Evolutionary conservation across 2,888 invertebrate species (phyloP).

Genomic region (Agelastica alni): DNA sequence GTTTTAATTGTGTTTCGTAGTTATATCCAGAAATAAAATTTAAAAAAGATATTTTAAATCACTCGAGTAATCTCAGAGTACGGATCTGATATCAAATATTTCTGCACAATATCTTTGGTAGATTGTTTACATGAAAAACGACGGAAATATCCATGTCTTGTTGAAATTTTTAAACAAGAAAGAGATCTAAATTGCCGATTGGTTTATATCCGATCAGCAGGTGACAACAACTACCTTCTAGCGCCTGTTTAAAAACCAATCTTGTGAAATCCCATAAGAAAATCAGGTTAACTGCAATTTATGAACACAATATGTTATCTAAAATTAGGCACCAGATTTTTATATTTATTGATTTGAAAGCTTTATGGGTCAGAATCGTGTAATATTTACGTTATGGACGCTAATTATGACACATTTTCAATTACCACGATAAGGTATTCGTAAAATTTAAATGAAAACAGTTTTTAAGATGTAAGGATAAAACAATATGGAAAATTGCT

Average conservation of each 20-base stretch:
- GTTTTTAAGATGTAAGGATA: too few species aligned
- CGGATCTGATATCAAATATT: background rate
- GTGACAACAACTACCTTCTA: slow-evolving; percentile 9
- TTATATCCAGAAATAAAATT: too few species aligned
- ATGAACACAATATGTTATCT: slow-evolving; percentile 3
- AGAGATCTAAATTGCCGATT: slow-evolving; percentile 9
- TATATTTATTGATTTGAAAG: too few species aligned
- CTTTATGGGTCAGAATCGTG: too few species aligned
- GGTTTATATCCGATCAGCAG: slow-evolving; percentile 18
- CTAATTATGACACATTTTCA: too few species aligned
- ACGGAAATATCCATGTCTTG: slow-evolving; percentile 10
- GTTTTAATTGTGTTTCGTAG: too few species aligned
- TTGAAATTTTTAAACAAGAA: slow-evolving; percentile 15
- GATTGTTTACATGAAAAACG: slow-evolving; percentile 9
- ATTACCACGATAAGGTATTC: too few species aligned
- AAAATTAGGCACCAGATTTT: slow-evolving; percentile 4
- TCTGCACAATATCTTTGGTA: slow-evolving; percentile 12
- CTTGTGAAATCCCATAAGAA: slow-evolving; percentile 12
- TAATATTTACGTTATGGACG: too few species aligned
- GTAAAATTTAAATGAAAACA: too few species aligned
- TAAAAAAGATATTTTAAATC: background rate
- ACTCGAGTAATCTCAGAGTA: background rate
- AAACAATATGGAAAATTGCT: too few species aligned
- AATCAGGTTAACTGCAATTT: slow-evolving; percentile 14
- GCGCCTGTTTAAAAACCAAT: slow-evolving; percentile 6